Evolutionary conservation across 2,797 vertebrate genomes (phyloP).

Genomic region (Buceros bicornis): DNA sequence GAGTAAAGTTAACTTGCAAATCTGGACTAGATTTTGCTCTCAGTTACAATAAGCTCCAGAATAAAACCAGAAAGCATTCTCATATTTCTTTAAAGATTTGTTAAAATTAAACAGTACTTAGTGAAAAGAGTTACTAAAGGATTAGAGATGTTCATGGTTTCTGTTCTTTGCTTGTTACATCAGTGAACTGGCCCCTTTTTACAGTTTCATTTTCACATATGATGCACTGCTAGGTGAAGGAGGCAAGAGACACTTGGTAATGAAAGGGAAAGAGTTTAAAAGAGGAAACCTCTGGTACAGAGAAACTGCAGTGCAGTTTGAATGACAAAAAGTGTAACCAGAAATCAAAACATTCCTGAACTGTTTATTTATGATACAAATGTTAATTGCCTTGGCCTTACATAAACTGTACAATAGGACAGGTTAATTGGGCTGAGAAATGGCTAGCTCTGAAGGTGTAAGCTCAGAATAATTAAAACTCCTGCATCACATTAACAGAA

Average conservation of each 20-base stretch:
- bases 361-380: slow-evolving; percentile 64
- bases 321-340: slow-evolving; percentile 54
- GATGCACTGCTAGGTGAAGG: not conserved
- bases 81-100: not conserved
- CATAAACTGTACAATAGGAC: slow-evolving; percentile 40
- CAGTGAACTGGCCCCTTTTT: not conserved
- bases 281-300: not conserved
- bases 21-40: not conserved
- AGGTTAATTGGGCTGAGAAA: slow-evolving; percentile 72
- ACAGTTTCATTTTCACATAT: not conserved
- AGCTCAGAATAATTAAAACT: slow-evolving; percentile 62
- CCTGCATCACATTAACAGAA: slow-evolving; percentile 28
- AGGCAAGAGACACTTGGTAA: not conserved
- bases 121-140: not conserved
- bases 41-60: not conserved
- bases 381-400: slow-evolving; percentile 70
- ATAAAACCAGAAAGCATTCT: not conserved
- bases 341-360: slow-evolving; percentile 58
- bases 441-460: slow-evolving; percentile 49
- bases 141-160: not conserved
- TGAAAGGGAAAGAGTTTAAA: slow-evolving; percentile 39
- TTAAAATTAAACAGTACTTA: not conserved
- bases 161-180: not conserved
- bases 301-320: slow-evolving; percentile 13
- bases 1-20: not conserved